Evolutionary conservation across 2,113 vertebrate species (phyloP), one percentile per base, ranked within the genome.

Genomic region (Eclectus roratus): DNA sequence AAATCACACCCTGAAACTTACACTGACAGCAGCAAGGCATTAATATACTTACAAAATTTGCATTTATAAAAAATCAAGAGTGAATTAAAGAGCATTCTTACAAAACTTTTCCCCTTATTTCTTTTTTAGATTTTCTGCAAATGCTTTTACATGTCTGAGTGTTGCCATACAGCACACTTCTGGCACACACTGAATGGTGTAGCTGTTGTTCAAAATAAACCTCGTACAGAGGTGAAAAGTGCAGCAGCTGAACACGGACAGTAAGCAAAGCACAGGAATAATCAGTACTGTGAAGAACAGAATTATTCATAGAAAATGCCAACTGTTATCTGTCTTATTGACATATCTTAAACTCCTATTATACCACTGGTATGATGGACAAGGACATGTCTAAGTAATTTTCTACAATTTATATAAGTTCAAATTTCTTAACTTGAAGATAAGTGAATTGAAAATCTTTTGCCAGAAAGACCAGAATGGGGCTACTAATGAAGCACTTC

Each of bases 221-320:
- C 6, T 50, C 31, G 11, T 70, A 80, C 49, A 66, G 37, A 96
- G 47, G 17, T 68, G 41, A 87, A 85, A 95, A 53, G 13, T 60
- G 61, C 71, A 88, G 39, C 28, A 35, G 28, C 50, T 73, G 35
- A 89, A 81, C 92, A 88, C 65, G 63, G 29, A 82, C 44, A 24
- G 31, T 18, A 81, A 88, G 37, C 11, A 55, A 81, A 72, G 15
- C 46, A 78, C 13, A n/a, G 11, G 25, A 76, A 5, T 49, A 79
- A 83, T 85, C 37, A 47, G 12, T 80, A 72, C 17, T 79, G 43
- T 88, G 46, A 88, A 80, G 18, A 82, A 66, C 56, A 74, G 49
- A 95, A 85, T 71, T 91, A 80, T 92, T 93, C 10, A 84, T 3
- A 44, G 68, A 85, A 94, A 96, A 88, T 80, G 35, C 17, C 27